Conservation (phyloP, 1,140 invertebrate species). For the Brachionus rotundiformis region DNA sequence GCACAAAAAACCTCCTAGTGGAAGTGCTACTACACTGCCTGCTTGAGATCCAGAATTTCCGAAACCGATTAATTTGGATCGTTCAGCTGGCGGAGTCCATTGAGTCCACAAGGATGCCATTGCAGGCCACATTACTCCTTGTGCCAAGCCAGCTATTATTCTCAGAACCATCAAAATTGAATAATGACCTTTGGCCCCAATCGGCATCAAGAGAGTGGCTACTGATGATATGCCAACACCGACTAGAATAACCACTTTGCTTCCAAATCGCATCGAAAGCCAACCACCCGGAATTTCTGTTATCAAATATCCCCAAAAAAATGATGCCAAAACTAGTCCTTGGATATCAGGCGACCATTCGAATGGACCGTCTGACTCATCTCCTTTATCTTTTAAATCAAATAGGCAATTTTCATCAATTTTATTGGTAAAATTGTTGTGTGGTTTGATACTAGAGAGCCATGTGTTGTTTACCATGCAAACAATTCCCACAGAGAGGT, state of each 20-base stretch:
- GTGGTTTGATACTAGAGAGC: background rate
- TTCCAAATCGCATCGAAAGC: constrained; percentile 61
- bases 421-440: background rate
- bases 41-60: constrained; percentile 56
- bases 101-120: constrained; percentile 57
- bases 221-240: constrained; percentile 15
- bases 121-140: constrained; percentile 56
- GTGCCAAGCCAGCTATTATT: constrained; percentile 44
- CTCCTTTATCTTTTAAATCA: background rate
- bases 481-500: constrained; percentile 83
- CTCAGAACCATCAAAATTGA: constrained; percentile 7
- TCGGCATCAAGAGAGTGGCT: constrained; percentile 25
- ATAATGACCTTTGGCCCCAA: constrained; percentile 32
- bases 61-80: constrained; percentile 56
- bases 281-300: constrained; percentile 64
- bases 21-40: constrained; percentile 44
- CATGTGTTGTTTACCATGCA: constrained; percentile 71
- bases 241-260: constrained; percentile 59
- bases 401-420: background rate
- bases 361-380: constrained; percentile 57
- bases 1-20: constrained; percentile 42
- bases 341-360: constrained; percentile 61
- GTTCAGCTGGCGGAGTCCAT: constrained; percentile 60
- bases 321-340: constrained; percentile 61
- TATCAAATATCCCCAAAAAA: constrained; percentile 64